Evolutionary conservation across 2,888 invertebrate species (phyloP).

Genomic region (Crocallis elinguaria): DNA sequence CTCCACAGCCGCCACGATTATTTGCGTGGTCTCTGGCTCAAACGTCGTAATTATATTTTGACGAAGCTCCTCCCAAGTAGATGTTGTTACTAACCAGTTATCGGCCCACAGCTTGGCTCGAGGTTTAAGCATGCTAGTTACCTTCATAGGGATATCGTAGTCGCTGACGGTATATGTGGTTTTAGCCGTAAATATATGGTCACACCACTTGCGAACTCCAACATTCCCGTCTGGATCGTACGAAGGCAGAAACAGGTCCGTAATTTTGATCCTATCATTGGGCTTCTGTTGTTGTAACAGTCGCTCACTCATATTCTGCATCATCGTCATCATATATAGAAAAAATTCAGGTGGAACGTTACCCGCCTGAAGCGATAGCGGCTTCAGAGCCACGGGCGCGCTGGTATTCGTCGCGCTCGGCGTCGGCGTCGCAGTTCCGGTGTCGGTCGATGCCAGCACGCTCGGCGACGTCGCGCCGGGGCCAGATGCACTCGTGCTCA

Average conservation of each 20-base stretch:
- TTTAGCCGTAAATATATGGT: neutral
- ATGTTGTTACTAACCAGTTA: neutral
- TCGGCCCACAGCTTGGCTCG: neutral
- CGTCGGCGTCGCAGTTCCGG: too few relatives aligned
- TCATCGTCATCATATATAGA: too few relatives aligned
- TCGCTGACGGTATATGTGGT: neutral
- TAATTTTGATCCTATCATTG: too few relatives aligned
- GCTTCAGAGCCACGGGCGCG: too few relatives aligned
- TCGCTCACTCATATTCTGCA: too few relatives aligned
- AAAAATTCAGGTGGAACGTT: too few relatives aligned
- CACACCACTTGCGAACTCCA: neutral
- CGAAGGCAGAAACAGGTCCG: neutral
- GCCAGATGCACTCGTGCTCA: too few relatives aligned
- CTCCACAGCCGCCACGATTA: neutral
- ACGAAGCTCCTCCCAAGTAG: neutral
- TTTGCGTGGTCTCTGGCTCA: neutral
- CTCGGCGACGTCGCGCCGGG: too few relatives aligned
- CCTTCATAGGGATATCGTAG: neutral
- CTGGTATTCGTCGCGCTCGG: too few relatives aligned
- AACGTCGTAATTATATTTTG: neutral
- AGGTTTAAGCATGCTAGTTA: neutral
- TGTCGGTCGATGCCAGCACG: too few relatives aligned
- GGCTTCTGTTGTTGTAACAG: too few relatives aligned
- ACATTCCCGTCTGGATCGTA: neutral
- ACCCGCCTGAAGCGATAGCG: too few relatives aligned